These are phyloP conservation scores for Bolborhynchus lineola DNA, from an alignment of 2,113 vertebrate species.

Conservation along the genomic window DNA sequence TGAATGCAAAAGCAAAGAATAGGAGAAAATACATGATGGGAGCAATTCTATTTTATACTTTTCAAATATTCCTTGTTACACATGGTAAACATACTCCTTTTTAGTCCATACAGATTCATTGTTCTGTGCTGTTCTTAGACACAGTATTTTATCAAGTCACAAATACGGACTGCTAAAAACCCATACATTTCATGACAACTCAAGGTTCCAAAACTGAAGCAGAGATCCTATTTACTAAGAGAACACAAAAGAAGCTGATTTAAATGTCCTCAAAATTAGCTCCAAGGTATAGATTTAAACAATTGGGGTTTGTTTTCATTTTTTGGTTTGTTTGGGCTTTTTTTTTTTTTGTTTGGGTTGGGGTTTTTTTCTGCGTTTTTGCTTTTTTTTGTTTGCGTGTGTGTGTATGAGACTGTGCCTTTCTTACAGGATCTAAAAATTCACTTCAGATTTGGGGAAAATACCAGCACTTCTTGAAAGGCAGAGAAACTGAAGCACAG, in stretches of 20 bases:
- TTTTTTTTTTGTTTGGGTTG: neutral
- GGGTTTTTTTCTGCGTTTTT: neutral
- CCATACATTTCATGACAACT: neutral
- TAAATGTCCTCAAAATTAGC: neutral
- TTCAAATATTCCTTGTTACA: neutral
- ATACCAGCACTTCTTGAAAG: neutral
- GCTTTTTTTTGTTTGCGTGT: neutral
- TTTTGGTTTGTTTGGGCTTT: neutral
- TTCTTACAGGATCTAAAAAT: neutral
- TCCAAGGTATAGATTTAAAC: neutral
- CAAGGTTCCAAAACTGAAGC: neutral
- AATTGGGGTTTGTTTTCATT: rapidly evolving
- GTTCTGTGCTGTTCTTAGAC: neutral
- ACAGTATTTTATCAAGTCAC: neutral
- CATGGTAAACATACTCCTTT: neutral
- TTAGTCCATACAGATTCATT: neutral
- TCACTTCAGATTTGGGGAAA: neutral
- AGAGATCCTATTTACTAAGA: neutral
- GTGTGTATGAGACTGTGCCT: neutral
- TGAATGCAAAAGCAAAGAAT: neutral
- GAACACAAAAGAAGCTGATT: neutral
- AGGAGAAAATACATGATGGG: neutral
- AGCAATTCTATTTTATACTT: neutral
- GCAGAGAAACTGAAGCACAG: neutral
- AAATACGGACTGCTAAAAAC: neutral